Conservation (phyloP, 2,888 invertebrate genomes). For the Meandrusa payeni region DNA sequence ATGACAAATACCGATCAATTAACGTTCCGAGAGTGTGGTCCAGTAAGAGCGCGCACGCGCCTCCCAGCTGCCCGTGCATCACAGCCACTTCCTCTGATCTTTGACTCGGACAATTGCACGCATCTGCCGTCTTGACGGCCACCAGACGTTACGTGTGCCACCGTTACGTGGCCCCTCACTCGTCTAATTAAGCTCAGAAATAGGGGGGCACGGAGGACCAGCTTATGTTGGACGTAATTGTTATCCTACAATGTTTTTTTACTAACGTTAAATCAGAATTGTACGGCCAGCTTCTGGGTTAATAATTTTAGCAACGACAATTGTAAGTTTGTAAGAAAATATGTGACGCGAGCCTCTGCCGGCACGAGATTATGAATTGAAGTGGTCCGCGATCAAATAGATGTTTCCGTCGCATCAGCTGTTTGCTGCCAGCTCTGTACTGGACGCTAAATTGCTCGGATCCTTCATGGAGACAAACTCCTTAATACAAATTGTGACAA, state of each 20-base stretch:
- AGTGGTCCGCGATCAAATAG: slow-evolving; percentile 78
- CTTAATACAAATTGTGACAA: slow-evolving; percentile 7
- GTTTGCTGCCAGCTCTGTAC: too few relatives aligned
- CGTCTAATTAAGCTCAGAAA: slow-evolving; percentile 41
- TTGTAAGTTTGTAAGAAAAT: slow-evolving; percentile 56
- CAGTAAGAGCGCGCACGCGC: slow-evolving; percentile 56
- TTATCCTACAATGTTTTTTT: slow-evolving; percentile 33
- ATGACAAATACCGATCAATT: slow-evolving; percentile 50
- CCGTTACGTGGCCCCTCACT: slow-evolving; percentile 44
- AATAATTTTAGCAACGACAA: slow-evolving; percentile 24
- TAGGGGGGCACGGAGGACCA: slow-evolving; percentile 36
- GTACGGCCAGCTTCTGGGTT: slow-evolving; percentile 6
- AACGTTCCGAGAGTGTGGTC: slow-evolving; percentile 38
- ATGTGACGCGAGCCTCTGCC: slow-evolving; percentile 75
- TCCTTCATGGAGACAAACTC: slow-evolving; percentile 37
- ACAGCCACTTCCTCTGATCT: slow-evolving; percentile 75
- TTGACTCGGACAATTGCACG: slow-evolving; percentile 73
- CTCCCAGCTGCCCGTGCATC: slow-evolving; percentile 39
- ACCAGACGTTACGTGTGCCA: slow-evolving; percentile 39
- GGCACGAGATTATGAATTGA: slow-evolving; percentile 76
- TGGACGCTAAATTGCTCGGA: slow-evolving; percentile 30
- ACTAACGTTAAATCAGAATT: slow-evolving; percentile 29
- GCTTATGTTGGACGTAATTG: slow-evolving; percentile 37
- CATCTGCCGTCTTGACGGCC: slow-evolving; percentile 65
- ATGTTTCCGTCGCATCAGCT: slow-evolving; percentile 71